Evolutionary conservation across 2,113 vertebrate species (phyloP).

Genomic region (Pseudonaja textilis): DNA sequence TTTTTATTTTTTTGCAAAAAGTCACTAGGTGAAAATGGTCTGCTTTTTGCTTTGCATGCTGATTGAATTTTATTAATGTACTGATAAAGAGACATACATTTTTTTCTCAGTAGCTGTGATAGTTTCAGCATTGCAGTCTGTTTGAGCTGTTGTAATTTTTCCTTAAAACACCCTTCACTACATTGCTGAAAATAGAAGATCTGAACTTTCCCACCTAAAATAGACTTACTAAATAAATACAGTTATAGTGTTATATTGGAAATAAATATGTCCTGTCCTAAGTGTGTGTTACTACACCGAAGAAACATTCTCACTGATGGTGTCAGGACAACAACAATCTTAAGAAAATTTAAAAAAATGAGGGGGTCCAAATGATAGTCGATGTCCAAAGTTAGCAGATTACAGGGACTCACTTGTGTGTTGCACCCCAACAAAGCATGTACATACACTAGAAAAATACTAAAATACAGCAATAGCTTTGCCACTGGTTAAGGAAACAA

Average conservation of each 20-base stretch:
- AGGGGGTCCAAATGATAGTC: not conserved
- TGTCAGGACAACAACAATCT: not conserved
- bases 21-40: not conserved
- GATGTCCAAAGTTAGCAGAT: not conserved
- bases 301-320: not conserved
- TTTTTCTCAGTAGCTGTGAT: not conserved
- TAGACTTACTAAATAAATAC: not conserved
- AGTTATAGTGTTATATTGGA: not conserved
- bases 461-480: not conserved
- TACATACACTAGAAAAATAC: not conserved
- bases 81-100: not conserved
- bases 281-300: not conserved
- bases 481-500: not conserved
- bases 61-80: slow-evolving; percentile 14
- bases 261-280: not conserved
- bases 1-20: slow-evolving; percentile 3
- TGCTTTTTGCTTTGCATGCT: not conserved
- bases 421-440: not conserved
- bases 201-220: not conserved
- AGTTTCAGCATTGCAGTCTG: slow-evolving; percentile 14
- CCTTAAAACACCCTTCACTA: not conserved
- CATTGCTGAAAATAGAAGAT: slow-evolving; percentile 5
- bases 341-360: not conserved
- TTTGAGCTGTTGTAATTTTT: not conserved
- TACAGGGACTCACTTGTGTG: not conserved